A percentile compares a stretch with the other conserved stretches of the same genome.
These are phyloP conservation scores for Digitonthophagus gazella DNA, from an alignment of 2,888 invertebrate genomes.

Conservation along the genomic window DNA sequence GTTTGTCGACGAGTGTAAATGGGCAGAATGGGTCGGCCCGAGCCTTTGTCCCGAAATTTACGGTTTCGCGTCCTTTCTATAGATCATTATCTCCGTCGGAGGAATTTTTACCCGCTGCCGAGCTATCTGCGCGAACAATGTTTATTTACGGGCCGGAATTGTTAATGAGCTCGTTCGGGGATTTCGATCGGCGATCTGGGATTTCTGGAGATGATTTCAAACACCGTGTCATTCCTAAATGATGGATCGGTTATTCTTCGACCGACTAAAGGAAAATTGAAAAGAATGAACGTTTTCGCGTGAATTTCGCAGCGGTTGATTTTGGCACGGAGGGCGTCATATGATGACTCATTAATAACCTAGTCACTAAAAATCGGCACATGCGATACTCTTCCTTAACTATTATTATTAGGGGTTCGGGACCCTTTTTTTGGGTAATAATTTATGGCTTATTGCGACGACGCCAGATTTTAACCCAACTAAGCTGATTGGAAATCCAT, in stretches of 20 bases:
- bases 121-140: neutral
- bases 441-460: constrained; percentile 21
- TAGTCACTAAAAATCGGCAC: constrained; percentile 33
- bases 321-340: neutral
- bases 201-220: neutral
- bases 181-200: constrained; percentile 9
- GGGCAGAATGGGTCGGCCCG: constrained; percentile 8
- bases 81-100: constrained; percentile 15
- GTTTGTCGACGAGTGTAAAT: constrained; percentile 12
- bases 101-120: constrained; percentile 6
- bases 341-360: constrained; percentile 24
- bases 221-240: neutral
- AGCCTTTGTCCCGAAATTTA: constrained; percentile 15
- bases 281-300: constrained; percentile 10
- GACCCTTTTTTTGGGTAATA: constrained; percentile 25
- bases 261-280: neutral
- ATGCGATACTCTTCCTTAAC: constrained; percentile 31
- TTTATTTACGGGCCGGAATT: constrained; percentile 3
- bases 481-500: constrained; percentile 11
- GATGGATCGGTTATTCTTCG: constrained; percentile 10
- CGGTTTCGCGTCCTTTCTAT: constrained; percentile 10
- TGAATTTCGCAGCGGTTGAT: neutral
- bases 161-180: constrained; percentile 3
- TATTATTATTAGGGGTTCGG: constrained; percentile 18
- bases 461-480: constrained; percentile 1